Evolutionary conservation across 2,888 invertebrate genomes (phyloP).

Genomic region (Nebria salina): DNA sequence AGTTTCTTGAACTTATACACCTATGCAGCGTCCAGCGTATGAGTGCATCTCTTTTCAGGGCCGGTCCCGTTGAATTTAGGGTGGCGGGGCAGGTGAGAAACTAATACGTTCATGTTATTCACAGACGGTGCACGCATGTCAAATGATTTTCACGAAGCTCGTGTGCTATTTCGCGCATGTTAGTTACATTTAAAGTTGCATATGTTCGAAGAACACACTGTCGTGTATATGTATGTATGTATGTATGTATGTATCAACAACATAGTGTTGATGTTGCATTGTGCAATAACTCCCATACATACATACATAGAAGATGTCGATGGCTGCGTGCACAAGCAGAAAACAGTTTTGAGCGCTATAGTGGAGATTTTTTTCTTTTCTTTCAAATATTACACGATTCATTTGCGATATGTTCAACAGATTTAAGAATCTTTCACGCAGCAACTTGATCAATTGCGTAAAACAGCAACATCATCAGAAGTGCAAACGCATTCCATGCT

Average conservation of each 20-base stretch:
- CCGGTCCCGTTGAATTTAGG: neutral
- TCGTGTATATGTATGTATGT: neutral
- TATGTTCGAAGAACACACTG: constrained; percentile 8
- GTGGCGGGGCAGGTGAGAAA: neutral
- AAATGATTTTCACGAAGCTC: neutral
- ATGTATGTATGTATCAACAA: neutral
- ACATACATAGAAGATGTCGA: neutral
- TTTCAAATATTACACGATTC: no score
- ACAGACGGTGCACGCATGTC: constrained; percentile 6
- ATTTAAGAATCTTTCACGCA: no score
- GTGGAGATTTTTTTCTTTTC: neutral
- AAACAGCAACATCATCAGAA: no score
- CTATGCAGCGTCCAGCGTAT: neutral
- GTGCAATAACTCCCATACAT: constrained; percentile 1
- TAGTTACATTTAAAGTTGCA: neutral
- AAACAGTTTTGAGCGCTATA: neutral
- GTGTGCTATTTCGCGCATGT: constrained; percentile 8
- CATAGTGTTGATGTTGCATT: neutral
- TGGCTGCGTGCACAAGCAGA: neutral
- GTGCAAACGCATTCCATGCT: neutral
- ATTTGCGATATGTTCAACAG: no score
- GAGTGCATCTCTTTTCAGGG: neutral
- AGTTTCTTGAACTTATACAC: neutral
- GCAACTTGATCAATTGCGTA: no score
- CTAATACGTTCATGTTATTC: neutral